Conservation (phyloP, 2,888 invertebrate species). For the Oasisia sp. region DNA sequence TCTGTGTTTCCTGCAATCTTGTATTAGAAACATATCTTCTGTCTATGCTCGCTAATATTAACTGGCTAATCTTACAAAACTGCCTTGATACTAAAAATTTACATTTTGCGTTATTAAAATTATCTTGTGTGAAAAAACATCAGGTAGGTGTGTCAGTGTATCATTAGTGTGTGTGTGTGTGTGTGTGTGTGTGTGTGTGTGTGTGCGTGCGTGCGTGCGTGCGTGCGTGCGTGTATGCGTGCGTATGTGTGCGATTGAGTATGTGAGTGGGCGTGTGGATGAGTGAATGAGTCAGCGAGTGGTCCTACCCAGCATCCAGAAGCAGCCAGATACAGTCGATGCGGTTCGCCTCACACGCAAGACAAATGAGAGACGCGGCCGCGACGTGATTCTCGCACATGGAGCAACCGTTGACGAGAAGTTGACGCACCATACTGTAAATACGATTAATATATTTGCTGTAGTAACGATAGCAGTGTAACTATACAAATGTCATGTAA, state of each 20-base stretch:
- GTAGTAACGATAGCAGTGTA: neutral
- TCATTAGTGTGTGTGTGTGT: too few relatives aligned
- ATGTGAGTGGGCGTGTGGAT: neutral
- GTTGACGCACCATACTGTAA: neutral
- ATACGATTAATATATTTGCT: neutral
- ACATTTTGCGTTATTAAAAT: too few relatives aligned
- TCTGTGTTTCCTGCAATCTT: neutral
- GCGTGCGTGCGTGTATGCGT: too few relatives aligned
- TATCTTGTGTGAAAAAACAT: too few relatives aligned
- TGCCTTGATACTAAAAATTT: too few relatives aligned
- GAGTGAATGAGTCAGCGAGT: neutral
- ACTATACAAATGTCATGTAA: neutral
- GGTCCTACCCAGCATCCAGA: neutral
- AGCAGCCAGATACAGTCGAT: neutral
- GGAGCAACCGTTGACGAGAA: neutral
- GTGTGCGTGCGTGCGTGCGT: too few relatives aligned
- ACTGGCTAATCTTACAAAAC: too few relatives aligned
- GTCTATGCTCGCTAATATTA: neutral
- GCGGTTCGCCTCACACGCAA: neutral
- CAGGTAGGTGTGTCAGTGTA: too few relatives aligned
- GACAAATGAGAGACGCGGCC: neutral
- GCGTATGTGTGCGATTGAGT: neutral
- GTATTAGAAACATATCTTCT: neutral
- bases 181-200: too few relatives aligned
- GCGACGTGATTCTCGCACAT: neutral